Percentiles rank a stretch among this genome's conserved stretches.
Evolutionary conservation across 2,888 invertebrate genomes (phyloP).

Genomic region (Lobophora halterata): DNA sequence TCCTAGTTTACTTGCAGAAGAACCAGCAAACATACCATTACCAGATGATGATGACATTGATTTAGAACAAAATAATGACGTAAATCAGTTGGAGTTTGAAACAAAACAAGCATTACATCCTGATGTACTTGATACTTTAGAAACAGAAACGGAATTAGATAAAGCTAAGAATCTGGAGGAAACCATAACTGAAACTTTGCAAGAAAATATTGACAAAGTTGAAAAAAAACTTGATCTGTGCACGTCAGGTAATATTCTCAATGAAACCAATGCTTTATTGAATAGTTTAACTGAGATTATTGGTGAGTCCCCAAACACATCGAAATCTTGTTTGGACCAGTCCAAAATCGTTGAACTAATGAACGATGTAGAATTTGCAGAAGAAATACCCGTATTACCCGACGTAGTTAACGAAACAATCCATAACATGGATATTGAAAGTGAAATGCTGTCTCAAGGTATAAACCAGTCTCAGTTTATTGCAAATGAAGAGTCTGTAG

Average conservation of each 20-base stretch:
- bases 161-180: constrained; percentile 1
- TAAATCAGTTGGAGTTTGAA: constrained; percentile 4
- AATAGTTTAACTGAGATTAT: constrained; percentile 15
- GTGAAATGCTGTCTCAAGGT: constrained; percentile 1
- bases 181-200: background rate
- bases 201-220: constrained; percentile 3
- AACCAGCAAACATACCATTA: constrained; percentile 15
- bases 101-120: background rate
- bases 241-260: constrained; percentile 4
- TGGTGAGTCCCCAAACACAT: constrained; percentile 10
- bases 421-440: constrained; percentile 9
- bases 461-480: background rate
- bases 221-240: background rate
- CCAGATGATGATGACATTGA: constrained; percentile 43
- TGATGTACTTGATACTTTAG: constrained; percentile 5
- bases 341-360: constrained; percentile 17
- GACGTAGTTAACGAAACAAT: constrained; percentile 37
- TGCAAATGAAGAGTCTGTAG: constrained; percentile 1
- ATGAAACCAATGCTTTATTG: constrained; percentile 14
- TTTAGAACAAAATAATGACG: constrained; percentile 21
- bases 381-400: constrained; percentile 31
- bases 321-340: constrained; percentile 1
- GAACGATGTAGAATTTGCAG: constrained; percentile 31
- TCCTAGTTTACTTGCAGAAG: constrained; percentile 1
- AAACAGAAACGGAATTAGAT: constrained; percentile 6